phyloP scores from a whole-genome alignment of 1,140 invertebrate genomes.

The Drosophila saltans region DNA sequence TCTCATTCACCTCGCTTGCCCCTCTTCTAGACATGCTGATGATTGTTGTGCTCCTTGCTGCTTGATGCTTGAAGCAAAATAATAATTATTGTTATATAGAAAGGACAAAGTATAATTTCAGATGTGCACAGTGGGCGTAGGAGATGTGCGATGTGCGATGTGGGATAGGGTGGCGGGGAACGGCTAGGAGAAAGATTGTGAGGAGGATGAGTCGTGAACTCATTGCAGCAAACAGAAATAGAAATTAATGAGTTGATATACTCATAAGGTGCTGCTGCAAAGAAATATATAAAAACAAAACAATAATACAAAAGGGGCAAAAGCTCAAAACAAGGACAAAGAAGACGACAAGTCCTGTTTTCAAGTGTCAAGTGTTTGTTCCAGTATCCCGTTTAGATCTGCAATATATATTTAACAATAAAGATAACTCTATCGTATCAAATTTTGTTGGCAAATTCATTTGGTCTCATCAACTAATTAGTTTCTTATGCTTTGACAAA shows the following conservation, averaged over 20 bases:
- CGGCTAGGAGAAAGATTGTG: not conserved
- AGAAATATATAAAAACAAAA: conserved; percentile 9
- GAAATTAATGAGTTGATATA: conserved; percentile 79
- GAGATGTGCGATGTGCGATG: too few relatives aligned
- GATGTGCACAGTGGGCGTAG: conserved; percentile 52
- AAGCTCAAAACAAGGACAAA: not conserved
- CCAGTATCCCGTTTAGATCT: not conserved
- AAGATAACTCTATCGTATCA: conserved; percentile 7
- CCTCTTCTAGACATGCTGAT: conserved; percentile 21
- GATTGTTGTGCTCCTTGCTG: conserved; percentile 14
- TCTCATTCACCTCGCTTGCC: not conserved
- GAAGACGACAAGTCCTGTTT: not conserved
- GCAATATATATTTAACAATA: not conserved
- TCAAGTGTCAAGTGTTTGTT: not conserved
- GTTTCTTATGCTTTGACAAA: conserved; percentile 48
- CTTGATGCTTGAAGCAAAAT: conserved; percentile 77
- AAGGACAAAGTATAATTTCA: conserved; percentile 82
- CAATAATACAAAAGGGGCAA: not conserved
- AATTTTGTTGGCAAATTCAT: not conserved
- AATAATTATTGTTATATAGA: conserved; percentile 82
- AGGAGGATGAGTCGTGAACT: conserved; percentile 32
- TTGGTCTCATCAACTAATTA: conserved; percentile 40
- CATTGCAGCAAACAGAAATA: conserved; percentile 78
- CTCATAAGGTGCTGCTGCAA: conserved; percentile 46
- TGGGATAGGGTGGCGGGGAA: not conserved